Evolutionary conservation across 2,797 vertebrate species (phyloP), one percentile per base, ranked within the genome.

Genomic region (Alectoris magna): DNA sequence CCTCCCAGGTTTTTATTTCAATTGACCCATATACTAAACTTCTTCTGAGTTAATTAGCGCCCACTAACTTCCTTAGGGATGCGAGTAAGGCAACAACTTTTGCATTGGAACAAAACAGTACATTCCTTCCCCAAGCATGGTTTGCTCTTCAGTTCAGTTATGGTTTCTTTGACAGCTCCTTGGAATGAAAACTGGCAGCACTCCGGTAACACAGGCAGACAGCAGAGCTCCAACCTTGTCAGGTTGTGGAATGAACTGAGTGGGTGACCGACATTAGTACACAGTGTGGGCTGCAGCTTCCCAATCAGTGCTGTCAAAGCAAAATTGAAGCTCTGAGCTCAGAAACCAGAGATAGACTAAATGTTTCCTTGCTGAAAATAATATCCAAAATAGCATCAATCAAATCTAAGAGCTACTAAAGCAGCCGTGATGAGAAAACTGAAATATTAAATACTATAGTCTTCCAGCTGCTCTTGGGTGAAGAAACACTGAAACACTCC

Each of bases 221-320:
- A 55, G 63, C 22, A 41, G 41, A 74, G 29, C 79, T 84, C 63
- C 36, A 78, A 53, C 51, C 86, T 93, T 94, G 75, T 62, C 88
- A 87, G 38, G 34, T 67, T 78, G 43, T 60, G 85, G 87, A 95
- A 94, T 58, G 88, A 88, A 93, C 74, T 59, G 31, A 87, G 41
- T 60, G 23, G 79, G 87, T 94, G 87, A 91, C 80, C 85, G 86
- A 63, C 72, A 84, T 81, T 71, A 78, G 77, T 75, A 76, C 85
- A 74, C 67, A 67, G 58, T 60, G 83, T 62, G 59, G 82, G 82
- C 88, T 91, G 69, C 46, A 76, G 81, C 22, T 93, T 92, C 70
- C 53, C 69, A 75, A 53, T 84, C 73, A 87, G 43, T 67, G 53
- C 31, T 55, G 38, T 68, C 71, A 59, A 84, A 96, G 90, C 31